Evolutionary conservation across 2,888 invertebrate species (phyloP).

Genomic region (Eledona agricola): DNA sequence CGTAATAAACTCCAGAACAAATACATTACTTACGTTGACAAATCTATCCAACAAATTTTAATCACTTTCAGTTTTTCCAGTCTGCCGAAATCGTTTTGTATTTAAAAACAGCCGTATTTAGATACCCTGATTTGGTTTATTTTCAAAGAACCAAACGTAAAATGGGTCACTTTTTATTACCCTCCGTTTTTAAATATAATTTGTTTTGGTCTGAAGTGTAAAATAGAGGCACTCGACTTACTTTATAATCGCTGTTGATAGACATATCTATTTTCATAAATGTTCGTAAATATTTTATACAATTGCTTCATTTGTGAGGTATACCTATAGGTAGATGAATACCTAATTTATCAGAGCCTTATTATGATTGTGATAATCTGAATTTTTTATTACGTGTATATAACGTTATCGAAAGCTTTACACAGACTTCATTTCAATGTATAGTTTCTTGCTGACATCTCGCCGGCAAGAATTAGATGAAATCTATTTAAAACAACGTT

Average conservation of each 20-base stretch:
- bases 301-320: slow-evolving; percentile 28
- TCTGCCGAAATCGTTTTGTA: too few relatives aligned
- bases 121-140: too few relatives aligned
- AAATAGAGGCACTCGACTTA: slow-evolving; percentile 12
- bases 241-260: slow-evolving; percentile 27
- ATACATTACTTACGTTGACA: too few relatives aligned
- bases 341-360: slow-evolving; percentile 50
- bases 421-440: slow-evolving; percentile 9
- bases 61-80: too few relatives aligned
- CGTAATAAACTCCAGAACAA: too few relatives aligned
- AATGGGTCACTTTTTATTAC: too few relatives aligned
- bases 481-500: too few relatives aligned
- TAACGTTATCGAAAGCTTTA: slow-evolving; percentile 23
- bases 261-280: slow-evolving; percentile 43
- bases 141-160: too few relatives aligned
- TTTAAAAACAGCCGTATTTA: too few relatives aligned
- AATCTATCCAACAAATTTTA: too few relatives aligned
- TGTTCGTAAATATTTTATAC: slow-evolving; percentile 39
- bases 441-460: slow-evolving; percentile 20
- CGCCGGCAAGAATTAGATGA: too few relatives aligned
- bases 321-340: slow-evolving; percentile 23
- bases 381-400: slow-evolving; percentile 20
- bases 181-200: too few relatives aligned
- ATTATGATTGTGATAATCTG: slow-evolving; percentile 54
- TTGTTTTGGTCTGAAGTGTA: slow-evolving; percentile 6